These are phyloP conservation scores for Scaptomyza polygonia DNA, from an alignment of 2,888 invertebrate species.

Conservation along the genomic window DNA sequence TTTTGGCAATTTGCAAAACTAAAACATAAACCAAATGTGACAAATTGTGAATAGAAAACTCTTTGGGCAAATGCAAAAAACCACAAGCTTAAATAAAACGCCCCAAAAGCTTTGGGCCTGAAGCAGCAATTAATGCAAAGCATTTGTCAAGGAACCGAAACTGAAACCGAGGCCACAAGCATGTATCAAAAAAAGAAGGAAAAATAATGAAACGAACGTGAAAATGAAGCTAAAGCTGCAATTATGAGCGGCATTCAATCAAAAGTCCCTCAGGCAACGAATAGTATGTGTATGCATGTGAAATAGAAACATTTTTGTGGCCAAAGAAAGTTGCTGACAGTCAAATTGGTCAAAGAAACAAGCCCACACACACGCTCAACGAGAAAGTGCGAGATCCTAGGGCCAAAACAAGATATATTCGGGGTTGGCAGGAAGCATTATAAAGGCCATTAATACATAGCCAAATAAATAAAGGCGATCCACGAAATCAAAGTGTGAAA, in stretches of 20 bases:
- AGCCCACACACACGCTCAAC: neutral
- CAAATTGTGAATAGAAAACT: neutral
- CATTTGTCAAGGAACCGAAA: slow-evolving; percentile 54
- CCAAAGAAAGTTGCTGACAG: slow-evolving; percentile 70
- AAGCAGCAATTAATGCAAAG: slow-evolving; percentile 50
- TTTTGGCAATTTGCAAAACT: neutral
- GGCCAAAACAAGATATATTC: slow-evolving; percentile 46
- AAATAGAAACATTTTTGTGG: slow-evolving; percentile 29
- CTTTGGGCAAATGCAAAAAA: neutral
- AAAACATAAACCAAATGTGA: neutral
- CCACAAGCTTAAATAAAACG: slow-evolving; percentile 11
- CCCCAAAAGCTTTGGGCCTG: slow-evolving; percentile 31
- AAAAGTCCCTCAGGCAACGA: slow-evolving; percentile 47
- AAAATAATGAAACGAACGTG: slow-evolving; percentile 43
- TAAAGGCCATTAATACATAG: slow-evolving; percentile 73
- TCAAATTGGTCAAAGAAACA: slow-evolving; percentile 63
- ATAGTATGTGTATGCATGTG: neutral
- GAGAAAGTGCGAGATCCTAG: neutral
- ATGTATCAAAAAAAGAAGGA: slow-evolving; percentile 20
- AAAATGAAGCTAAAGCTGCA: slow-evolving; percentile 63
- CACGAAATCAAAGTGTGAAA: slow-evolving; percentile 74
- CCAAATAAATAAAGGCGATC: slow-evolving; percentile 11
- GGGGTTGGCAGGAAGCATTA: slow-evolving; percentile 63
- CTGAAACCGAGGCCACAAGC: slow-evolving; percentile 8
- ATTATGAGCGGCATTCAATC: slow-evolving; percentile 74